Base-by-base conservation (phyloP, 2,113 vertebrate genomes). In the Sigmodon hispidus region DNA sequence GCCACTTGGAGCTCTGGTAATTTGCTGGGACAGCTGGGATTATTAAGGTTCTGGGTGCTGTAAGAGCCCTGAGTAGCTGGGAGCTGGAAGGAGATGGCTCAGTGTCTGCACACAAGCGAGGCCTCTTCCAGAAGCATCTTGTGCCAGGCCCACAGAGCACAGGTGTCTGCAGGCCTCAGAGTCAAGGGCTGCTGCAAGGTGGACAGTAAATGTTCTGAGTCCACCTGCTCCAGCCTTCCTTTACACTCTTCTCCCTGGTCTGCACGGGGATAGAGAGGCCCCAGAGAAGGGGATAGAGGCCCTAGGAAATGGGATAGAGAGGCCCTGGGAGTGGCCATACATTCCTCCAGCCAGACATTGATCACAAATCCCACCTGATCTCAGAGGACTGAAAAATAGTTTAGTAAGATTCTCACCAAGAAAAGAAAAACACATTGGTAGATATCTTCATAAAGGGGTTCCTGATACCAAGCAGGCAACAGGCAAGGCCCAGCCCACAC, bases 401-500 rank as follows among this genome's bases (percentile, higher is more conserved):
- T 84, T 29, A 61, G 22, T 12, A 17, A 13, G 12, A 34, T 43
- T 21, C 31, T 17, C 52, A 11, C 8, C 22, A 50, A 45, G 67
- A 50, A n/a, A 75, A n/a, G 24, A 15, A 57, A 76, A 84, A 59
- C 55, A 57, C n/a, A 8, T 19, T 2, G 61, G 48, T 3, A 6
- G 7, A 15, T 52, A 10, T 15, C 57, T 55, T 29, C 45, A 7
- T 79, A 79, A 79, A 70, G 36, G 69, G 69, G 34, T 70, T 7
- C 36, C 1, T 19, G 3, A n/a, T 6, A 10, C 31, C 6, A 5
- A 19, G n/a, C 17, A 40, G 19, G 36, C n/a, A 26, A 0, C 3
- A 31, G 75, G 34, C 40, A 12, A 3, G 22, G 34, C 21, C 3
- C 48, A 2, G 26, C 55, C 70, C 48, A 48, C 57, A 63, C 24